Conservation (phyloP, 2,888 invertebrate genomes). For the Imbricaverruca yamaguchii region DNA sequence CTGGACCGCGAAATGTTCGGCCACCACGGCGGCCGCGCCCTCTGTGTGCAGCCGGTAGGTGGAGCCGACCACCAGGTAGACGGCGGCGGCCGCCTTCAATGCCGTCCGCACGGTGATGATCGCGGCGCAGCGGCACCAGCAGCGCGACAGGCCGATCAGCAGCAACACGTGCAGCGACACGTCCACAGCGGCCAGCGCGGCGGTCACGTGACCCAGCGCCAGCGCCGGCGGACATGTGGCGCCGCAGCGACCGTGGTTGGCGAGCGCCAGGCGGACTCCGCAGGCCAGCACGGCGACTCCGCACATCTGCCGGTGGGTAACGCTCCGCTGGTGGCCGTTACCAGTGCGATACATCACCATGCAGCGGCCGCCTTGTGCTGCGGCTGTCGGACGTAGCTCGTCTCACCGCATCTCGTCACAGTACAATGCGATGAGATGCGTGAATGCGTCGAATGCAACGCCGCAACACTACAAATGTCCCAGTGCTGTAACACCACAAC, state of each 20-base stretch:
- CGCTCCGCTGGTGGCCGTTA: no score
- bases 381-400: no score
- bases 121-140: neutral
- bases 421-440: no score
- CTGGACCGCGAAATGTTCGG: neutral
- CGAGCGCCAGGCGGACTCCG: neutral
- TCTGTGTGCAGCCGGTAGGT: neutral
- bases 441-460: no score
- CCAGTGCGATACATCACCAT: no score
- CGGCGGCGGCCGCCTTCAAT: neutral
- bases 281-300: neutral
- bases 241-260: neutral
- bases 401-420: no score
- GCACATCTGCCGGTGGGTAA: neutral
- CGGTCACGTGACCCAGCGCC: neutral
- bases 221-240: neutral
- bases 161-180: neutral
- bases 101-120: neutral
- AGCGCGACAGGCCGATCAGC: neutral
- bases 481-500: no score
- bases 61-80: slow-evolving; percentile 2
- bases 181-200: neutral
- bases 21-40: neutral
- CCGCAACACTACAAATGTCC: no score
- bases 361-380: no score